These are phyloP conservation scores for Cephalopterus ornatus DNA, from an alignment of 2,113 vertebrate genomes.

Conservation along the genomic window DNA sequence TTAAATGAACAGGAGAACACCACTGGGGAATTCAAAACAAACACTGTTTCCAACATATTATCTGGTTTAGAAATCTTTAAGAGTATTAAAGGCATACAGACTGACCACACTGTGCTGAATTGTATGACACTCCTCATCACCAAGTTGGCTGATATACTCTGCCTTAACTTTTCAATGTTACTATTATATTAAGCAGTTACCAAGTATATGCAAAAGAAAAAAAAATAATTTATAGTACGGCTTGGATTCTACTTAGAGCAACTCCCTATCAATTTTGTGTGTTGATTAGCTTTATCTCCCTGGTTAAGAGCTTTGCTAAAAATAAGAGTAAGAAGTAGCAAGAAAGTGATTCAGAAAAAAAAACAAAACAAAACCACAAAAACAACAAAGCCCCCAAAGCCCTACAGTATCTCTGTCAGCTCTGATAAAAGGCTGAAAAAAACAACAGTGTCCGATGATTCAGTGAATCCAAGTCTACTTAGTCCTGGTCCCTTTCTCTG, in stretches of 20 bases:
- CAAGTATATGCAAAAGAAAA: background rate
- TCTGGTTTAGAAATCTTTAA: background rate
- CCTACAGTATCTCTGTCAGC: background rate
- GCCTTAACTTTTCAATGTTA: background rate
- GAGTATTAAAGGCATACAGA: background rate
- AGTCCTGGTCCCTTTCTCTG: background rate
- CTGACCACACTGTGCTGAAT: background rate
- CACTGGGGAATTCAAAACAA: background rate
- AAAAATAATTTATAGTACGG: background rate
- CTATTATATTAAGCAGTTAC: background rate
- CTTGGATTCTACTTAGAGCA: background rate
- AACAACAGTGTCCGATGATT: background rate
- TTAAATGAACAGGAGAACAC: background rate
- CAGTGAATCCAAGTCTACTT: background rate
- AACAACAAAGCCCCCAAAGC: background rate
- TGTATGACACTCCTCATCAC: background rate
- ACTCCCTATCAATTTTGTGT: background rate
- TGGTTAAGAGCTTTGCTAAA: slow-evolving; percentile 30
- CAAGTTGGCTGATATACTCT: background rate
- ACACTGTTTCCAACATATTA: background rate
- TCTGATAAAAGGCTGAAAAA: background rate
- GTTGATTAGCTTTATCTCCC: slow-evolving; percentile 34
- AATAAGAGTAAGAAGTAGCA: background rate
- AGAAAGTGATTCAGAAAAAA: background rate
- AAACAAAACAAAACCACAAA: background rate